phyloP scores from a whole-genome alignment of 2,797 vertebrate genomes.

The Chelidonichthys spinosus region DNA sequence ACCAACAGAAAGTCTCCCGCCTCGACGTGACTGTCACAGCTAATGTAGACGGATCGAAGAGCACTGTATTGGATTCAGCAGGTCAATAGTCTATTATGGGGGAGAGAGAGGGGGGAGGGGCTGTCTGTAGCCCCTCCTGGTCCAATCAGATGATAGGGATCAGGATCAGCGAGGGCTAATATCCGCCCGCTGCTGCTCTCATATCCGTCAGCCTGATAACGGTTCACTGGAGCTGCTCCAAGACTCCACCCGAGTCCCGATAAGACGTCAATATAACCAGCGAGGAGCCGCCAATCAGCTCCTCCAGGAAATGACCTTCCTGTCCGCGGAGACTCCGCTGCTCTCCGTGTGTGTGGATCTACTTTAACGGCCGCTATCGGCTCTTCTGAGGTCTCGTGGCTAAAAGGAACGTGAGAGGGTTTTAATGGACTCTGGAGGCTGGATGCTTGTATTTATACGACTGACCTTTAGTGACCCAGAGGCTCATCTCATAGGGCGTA shows the following conservation, averaged over 20 bases:
- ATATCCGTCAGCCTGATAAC: conserved; percentile 67
- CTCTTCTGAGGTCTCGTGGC: conserved; percentile 38
- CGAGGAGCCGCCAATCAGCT: conserved; percentile 65
- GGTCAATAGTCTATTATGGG: conserved; percentile 62
- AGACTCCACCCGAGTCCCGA: conserved; percentile 52
- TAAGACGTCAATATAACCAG: conserved; percentile 70
- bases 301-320: conserved; percentile 71
- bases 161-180: conserved; percentile 63
- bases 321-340: conserved; percentile 25
- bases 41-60: conserved; percentile 47
- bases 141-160: conserved; percentile 60
- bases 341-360: conserved; percentile 48
- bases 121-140: conserved; percentile 37
- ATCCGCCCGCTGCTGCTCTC: conserved; percentile 64
- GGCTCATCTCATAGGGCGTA: too few relatives aligned
- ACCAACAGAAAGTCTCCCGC: conserved; percentile 50
- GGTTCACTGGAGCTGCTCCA: conserved; percentile 41
- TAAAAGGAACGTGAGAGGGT: conserved; percentile 34
- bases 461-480: background rate
- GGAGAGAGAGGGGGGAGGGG: conserved; percentile 29
- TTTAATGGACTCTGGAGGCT: conserved; percentile 34
- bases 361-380: conserved; percentile 52
- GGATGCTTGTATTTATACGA: conserved; percentile 26
- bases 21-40: conserved; percentile 37
- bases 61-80: conserved; percentile 41